phyloP scores from a whole-genome alignment of 2,888 invertebrate species.

The Polylopha cassiicola region DNA sequence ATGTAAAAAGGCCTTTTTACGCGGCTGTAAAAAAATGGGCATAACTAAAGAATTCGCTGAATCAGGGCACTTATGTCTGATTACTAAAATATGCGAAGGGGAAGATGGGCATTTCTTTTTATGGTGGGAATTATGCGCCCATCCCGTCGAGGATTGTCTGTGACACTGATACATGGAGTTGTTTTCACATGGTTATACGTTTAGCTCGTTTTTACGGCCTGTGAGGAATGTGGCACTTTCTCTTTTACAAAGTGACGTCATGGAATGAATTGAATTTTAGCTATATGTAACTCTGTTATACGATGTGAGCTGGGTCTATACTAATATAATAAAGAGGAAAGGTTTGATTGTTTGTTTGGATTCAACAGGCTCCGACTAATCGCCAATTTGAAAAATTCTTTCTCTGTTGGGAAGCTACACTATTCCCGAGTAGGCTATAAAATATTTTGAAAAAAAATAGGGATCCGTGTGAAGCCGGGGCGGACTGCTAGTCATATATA shows the following conservation, averaged over 20 bases:
- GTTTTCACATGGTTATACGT: conserved; percentile 15
- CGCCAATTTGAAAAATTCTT: too few species aligned
- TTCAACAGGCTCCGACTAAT: too few species aligned
- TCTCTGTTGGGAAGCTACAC: too few species aligned
- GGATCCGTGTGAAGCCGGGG: too few species aligned
- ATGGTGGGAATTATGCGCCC: conserved; percentile 18
- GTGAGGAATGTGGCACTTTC: conserved; percentile 5
- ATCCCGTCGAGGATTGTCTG: conserved; percentile 17
- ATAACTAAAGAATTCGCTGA: conserved; percentile 5
- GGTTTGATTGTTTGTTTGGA: too few species aligned
- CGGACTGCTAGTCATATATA: too few species aligned
- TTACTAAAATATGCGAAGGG: conserved; percentile 41
- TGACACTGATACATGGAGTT: conserved; percentile 28
- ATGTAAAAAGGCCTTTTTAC: conserved; percentile 13
- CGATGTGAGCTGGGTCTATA: too few species aligned
- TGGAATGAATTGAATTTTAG: neutral
- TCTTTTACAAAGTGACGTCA: conserved; percentile 8
- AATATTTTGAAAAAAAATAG: too few species aligned
- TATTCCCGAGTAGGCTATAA: too few species aligned
- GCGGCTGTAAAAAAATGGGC: conserved; percentile 17
- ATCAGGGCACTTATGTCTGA: conserved; percentile 28
- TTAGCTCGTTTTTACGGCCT: conserved; percentile 10
- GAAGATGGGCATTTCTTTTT: conserved; percentile 19
- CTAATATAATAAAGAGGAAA: too few species aligned
- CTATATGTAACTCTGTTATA: neutral